These are phyloP conservation scores for Gandaritis pyraliata DNA, from an alignment of 2,888 invertebrate genomes.

Conservation along the genomic window DNA sequence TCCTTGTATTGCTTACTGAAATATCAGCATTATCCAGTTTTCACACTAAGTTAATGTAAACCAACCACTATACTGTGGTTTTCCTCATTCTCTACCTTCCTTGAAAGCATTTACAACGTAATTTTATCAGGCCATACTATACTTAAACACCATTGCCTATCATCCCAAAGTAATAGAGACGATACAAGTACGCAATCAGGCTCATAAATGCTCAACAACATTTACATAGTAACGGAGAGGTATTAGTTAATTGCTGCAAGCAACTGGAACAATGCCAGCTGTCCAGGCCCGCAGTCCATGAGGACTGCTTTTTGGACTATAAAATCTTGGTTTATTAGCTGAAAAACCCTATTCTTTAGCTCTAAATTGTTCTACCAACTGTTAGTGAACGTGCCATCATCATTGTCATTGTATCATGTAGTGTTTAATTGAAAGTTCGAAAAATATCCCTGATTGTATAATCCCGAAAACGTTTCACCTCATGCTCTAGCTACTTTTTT, in stretches of 20 bases:
- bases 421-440: no score
- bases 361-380: neutral
- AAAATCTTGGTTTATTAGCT: conserved; percentile 15
- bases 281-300: conserved; percentile 8
- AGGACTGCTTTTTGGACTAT: conserved; percentile 26
- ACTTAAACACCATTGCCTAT: conserved; percentile 6
- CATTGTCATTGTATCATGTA: neutral
- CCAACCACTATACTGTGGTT: conserved; percentile 1
- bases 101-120: conserved; percentile 6
- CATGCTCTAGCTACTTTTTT: no score
- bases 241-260: conserved; percentile 32
- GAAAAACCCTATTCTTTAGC: conserved; percentile 7
- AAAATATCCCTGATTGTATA: no score
- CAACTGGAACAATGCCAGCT: conserved; percentile 30
- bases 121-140: conserved; percentile 10
- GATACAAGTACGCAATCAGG: conserved; percentile 8
- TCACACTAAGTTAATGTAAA: neutral
- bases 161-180: conserved; percentile 10
- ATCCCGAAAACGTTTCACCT: no score
- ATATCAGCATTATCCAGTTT: conserved; percentile 1
- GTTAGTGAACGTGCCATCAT: neutral
- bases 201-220: conserved; percentile 16
- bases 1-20: neutral
- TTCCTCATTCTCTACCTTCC: conserved; percentile 3
- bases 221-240: conserved; percentile 28